Conservation (phyloP, 30 jellyfish, hydroid and myxozoan genomes). For the Nemopilema nomurai region DNA sequence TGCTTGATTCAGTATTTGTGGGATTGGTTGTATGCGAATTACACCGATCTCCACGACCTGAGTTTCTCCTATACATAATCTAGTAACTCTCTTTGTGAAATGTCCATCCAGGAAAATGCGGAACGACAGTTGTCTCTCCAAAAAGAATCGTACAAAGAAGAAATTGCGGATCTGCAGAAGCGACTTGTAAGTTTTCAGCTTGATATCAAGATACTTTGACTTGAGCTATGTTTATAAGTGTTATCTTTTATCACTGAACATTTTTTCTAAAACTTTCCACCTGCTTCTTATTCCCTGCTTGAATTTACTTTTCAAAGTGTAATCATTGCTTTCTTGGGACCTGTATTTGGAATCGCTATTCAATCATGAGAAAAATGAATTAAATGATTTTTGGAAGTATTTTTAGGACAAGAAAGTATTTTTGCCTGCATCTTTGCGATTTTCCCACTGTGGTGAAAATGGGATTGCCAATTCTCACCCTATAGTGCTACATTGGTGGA, state of each 20-base stretch:
- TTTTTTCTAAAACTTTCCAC: no score
- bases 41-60: neutral
- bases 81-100: neutral
- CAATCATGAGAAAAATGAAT: no score
- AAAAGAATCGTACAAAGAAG: slow-evolving; percentile 55
- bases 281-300: no score
- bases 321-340: no score
- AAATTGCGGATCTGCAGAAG: slow-evolving; percentile 50
- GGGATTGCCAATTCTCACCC: no score
- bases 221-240: neutral
- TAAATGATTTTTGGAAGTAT: no score
- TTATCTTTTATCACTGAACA: neutral
- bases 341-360: no score
- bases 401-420: no score
- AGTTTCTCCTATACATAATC: neutral
- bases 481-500: no score
- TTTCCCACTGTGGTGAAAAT: no score
- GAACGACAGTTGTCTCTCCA: slow-evolving; percentile 66
- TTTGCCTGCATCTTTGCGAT: no score
- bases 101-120: slow-evolving; percentile 24
- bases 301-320: no score
- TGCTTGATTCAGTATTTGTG: neutral
- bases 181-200: slow-evolving; percentile 33
- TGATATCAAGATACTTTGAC: neutral
- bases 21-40: neutral